phyloP scores from a whole-genome alignment of 2,797 vertebrate genomes.

The Phataginus tricuspis region DNA sequence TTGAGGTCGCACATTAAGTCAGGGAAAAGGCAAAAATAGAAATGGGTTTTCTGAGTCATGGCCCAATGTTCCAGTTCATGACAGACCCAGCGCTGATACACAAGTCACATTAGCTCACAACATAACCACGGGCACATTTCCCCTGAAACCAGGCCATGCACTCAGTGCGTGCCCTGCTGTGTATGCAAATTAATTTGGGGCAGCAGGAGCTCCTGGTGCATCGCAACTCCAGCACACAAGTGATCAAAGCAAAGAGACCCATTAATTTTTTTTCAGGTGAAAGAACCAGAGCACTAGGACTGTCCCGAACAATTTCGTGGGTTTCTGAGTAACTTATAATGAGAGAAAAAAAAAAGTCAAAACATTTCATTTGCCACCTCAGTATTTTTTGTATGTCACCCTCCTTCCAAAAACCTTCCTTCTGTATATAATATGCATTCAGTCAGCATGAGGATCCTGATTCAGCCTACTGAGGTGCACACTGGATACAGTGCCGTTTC shows the following conservation, averaged over 20 bases:
- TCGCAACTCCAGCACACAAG: slow-evolving; percentile 3
- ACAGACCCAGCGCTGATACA: slow-evolving; percentile 13
- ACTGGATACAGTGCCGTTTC: neutral
- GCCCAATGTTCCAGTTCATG: slow-evolving; percentile 12
- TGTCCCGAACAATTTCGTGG: neutral
- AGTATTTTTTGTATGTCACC: neutral
- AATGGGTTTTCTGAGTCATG: slow-evolving; percentile 62
- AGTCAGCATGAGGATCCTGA: neutral
- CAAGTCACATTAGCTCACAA: slow-evolving; percentile 36
- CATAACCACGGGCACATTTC: slow-evolving; percentile 52
- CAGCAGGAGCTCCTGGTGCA: slow-evolving; percentile 51
- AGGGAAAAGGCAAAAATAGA: slow-evolving; percentile 63
- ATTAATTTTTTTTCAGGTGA: neutral
- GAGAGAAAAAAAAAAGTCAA: neutral
- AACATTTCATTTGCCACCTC: neutral
- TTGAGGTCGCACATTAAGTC: slow-evolving; percentile 30
- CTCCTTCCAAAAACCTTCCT: neutral
- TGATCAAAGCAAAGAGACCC: slow-evolving; percentile 54
- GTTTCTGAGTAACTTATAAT: neutral
- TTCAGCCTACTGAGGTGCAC: neutral
- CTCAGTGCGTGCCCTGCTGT: neutral
- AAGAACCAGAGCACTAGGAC: slow-evolving; percentile 4
- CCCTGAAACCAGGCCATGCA: slow-evolving; percentile 37
- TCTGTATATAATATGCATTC: neutral
- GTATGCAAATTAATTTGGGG: slow-evolving; percentile 56